Evolutionary conservation across 2,888 invertebrate genomes (phyloP).

Genomic region (Eurois occulta): DNA sequence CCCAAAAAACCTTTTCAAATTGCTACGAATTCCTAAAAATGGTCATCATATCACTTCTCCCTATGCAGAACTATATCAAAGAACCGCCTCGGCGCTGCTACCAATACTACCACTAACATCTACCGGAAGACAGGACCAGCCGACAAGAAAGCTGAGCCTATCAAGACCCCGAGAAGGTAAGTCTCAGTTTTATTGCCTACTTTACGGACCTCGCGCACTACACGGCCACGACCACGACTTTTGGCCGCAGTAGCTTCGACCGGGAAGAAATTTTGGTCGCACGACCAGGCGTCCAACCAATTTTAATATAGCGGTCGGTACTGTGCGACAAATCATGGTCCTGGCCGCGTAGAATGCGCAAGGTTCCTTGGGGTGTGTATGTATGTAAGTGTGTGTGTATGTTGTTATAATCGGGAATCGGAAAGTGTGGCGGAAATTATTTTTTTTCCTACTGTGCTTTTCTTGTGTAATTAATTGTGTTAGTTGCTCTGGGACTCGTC

Average conservation of each 20-base stretch:
- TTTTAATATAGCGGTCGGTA: too few species aligned
- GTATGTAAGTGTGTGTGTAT: too few species aligned
- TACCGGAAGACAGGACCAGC: slow-evolving; percentile 21
- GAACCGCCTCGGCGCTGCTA: slow-evolving; percentile 39
- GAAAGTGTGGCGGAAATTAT: neutral
- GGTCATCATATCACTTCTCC: neutral
- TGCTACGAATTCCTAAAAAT: neutral
- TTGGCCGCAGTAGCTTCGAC: neutral
- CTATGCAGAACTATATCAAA: slow-evolving; percentile 69
- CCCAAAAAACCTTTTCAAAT: neutral
- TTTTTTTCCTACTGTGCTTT: neutral
- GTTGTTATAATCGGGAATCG: too few species aligned
- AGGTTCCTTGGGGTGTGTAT: too few species aligned
- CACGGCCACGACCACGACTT: neutral
- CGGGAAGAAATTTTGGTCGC: neutral
- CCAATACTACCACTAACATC: neutral
- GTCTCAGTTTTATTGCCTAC: neutral
- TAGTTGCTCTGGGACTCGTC: too few species aligned
- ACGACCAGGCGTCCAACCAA: too few species aligned
- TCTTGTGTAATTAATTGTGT: too few species aligned
- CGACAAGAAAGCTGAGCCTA: slow-evolving; percentile 31
- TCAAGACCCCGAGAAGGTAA: slow-evolving; percentile 63
- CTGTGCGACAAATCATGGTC: too few species aligned
- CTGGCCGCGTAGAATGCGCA: too few species aligned
- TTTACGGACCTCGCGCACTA: neutral